phyloP scores from a whole-genome alignment of 2,888 invertebrate species.

The Quadriops clusia region DNA sequence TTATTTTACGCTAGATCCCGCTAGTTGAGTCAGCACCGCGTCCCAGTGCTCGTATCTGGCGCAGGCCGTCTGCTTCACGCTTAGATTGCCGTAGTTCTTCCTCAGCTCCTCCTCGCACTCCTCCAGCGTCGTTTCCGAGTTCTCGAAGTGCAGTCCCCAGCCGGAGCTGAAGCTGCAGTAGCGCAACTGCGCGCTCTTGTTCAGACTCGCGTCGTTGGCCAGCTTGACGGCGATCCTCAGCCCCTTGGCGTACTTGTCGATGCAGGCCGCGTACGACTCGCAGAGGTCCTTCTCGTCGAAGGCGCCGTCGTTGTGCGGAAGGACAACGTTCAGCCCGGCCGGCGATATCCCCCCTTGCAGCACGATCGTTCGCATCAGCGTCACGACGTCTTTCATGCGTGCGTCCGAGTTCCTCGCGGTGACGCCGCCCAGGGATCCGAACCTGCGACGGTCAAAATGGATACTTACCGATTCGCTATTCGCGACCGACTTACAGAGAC shows the following conservation, averaged over 20 bases:
- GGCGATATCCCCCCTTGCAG: constrained; percentile 43
- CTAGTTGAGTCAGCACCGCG: constrained; percentile 31
- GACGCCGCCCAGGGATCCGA: constrained; percentile 16
- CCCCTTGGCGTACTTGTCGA: constrained; percentile 47
- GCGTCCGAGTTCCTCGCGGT: constrained; percentile 13
- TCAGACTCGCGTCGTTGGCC: constrained; percentile 43
- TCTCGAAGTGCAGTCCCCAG: constrained; percentile 45
- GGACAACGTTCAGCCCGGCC: constrained; percentile 47
- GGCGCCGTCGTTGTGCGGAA: constrained; percentile 41
- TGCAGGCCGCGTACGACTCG: constrained; percentile 41
- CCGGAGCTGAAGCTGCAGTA: constrained; percentile 46
- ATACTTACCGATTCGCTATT: no score
- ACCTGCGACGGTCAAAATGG: constrained; percentile 9
- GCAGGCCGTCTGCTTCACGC: constrained; percentile 30
- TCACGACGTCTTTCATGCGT: constrained; percentile 9
- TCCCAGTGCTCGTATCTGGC: constrained; percentile 39
- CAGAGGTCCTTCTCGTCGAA: constrained; percentile 42
- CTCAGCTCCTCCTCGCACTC: constrained; percentile 43
- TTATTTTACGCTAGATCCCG: no score
- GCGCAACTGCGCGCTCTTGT: constrained; percentile 47
- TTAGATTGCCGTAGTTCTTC: constrained; percentile 17
- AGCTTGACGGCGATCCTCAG: constrained; percentile 43
- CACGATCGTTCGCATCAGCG: constrained; percentile 16
- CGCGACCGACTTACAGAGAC: constrained; percentile 47
- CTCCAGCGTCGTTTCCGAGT: constrained; percentile 43